phyloP scores from a whole-genome alignment of 2,797 vertebrate species.

The Crocodylus rhombifer region DNA sequence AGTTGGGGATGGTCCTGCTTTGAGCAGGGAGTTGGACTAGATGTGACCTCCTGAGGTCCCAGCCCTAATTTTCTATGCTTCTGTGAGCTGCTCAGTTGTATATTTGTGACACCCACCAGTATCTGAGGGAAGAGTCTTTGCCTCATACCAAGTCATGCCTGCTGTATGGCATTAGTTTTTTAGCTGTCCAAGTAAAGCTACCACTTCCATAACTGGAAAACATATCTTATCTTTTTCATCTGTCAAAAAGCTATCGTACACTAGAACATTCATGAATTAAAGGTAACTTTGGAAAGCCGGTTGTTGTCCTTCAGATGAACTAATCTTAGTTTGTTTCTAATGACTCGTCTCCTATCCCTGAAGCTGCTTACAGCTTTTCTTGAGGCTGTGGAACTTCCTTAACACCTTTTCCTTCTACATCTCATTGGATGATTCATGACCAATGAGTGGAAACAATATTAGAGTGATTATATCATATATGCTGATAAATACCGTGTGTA shows the following conservation, averaged over 20 bases:
- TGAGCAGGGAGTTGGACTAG: no score
- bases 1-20: no score
- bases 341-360: background rate
- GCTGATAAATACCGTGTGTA: constrained; percentile 23
- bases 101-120: background rate
- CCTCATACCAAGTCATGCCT: background rate
- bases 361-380: background rate
- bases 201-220: background rate
- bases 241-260: background rate
- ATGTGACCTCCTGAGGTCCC: no score
- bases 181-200: background rate
- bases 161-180: background rate
- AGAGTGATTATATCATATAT: background rate
- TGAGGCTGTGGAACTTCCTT: background rate
- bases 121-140: background rate
- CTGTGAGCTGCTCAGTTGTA: background rate
- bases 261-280: no score
- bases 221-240: background rate
- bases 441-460: background rate
- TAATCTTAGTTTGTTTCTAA: constrained; percentile 13
- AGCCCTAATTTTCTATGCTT: no score
- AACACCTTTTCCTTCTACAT: constrained; percentile 6
- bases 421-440: constrained; percentile 25
- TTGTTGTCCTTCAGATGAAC: background rate
- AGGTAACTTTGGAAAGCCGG: no score